Conservation (phyloP, 1,140 invertebrate genomes). For the Pygmarrhopalites habei region DNA sequence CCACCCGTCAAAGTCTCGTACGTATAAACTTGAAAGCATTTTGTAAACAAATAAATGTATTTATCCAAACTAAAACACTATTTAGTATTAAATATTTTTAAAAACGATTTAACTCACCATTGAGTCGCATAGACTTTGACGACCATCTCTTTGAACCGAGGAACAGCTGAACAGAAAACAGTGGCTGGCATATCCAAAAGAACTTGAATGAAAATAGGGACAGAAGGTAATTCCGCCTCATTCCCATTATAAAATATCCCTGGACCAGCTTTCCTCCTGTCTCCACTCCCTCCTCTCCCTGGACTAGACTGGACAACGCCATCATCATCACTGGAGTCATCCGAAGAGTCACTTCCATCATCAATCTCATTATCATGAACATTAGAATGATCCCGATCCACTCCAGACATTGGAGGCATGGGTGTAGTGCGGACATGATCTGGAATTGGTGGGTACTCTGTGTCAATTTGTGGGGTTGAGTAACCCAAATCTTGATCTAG, state of each 20-base stretch:
- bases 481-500: constrained; percentile 13
- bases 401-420: constrained; percentile 8
- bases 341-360: constrained; percentile 8
- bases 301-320: not conserved
- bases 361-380: constrained; percentile 29
- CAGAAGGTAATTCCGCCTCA: constrained; percentile 8
- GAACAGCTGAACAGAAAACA: constrained; percentile 27
- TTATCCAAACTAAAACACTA: no score
- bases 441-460: constrained; percentile 18
- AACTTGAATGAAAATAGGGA: constrained; percentile 33
- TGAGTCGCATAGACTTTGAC: constrained; percentile 29
- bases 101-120: no score
- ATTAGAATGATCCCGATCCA: not conserved
- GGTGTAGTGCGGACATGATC: not conserved
- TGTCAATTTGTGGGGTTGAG: constrained; percentile 29
- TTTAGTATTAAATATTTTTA: no score
- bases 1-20: no score
- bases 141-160: constrained; percentile 33
- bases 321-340: not conserved
- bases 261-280: not conserved
- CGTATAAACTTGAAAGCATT: no score
- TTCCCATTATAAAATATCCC: constrained; percentile 1
- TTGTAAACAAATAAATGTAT: no score
- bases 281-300: constrained; percentile 4
- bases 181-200: constrained; percentile 26